Base-by-base conservation (phyloP, 2,113 vertebrate genomes). In the Alligator sinensis region DNA sequence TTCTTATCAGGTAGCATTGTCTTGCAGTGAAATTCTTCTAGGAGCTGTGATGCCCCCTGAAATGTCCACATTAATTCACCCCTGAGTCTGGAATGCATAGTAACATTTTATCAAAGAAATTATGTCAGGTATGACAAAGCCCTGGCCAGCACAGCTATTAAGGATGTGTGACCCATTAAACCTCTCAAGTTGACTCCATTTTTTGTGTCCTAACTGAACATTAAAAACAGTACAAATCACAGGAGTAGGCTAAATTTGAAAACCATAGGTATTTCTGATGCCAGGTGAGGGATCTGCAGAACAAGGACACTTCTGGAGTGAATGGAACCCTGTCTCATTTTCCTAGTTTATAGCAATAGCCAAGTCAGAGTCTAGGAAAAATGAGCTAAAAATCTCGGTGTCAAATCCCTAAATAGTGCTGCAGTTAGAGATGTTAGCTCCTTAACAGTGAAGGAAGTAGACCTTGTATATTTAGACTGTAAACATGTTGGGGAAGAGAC, bases 331-430 rank as follows among this genome's bases (percentile, higher is more conserved):
- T 96, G 93, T 95, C 88, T 89, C 88, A 82, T 95, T 96, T 95
- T 95, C 92, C 92, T 97, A 95, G 95, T 96, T 95, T 96, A 97
- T 93, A 96, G 85, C 86, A 95, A 86, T 88, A 93, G 87, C 64
- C 84, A 95, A 95, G 72, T 10, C 70, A 96, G 77, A 92, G 82
- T 89, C 75, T 70, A 92, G 80, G 58, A 94, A 94, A 95, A 91
- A 93, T 90, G 91, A 96, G 93, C 94, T 96, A 96, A 96, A 95
- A 95, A 96, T 96, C 96, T 94, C 93, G 90, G 93, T 93, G 94
- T 95, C 94, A 95, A 76, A 64, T 78, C 80, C 93, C 94, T 92
- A 89, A 93, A 91, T 95, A 95, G 95, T 91, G 78, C 93, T 94
- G 94, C 85, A 96, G 80, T 92, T 96, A 95, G 30, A 80, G 86